Conservation (phyloP, 1,140 invertebrate species). For the Myzus persicae region DNA sequence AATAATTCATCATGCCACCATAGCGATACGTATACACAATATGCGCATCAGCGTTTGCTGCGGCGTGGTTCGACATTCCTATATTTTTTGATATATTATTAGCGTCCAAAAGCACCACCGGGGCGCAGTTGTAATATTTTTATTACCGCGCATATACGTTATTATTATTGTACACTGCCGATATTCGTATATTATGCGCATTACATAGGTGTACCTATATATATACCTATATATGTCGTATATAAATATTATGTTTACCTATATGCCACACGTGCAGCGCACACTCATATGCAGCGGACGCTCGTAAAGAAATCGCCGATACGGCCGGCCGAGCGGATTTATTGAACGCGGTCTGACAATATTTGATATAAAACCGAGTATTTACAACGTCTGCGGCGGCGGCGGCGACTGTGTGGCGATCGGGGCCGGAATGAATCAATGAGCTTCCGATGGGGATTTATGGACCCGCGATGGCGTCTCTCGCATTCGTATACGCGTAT, state of each 20-base stretch:
- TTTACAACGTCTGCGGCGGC: conserved; percentile 57
- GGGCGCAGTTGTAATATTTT: not conserved
- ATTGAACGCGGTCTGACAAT: conserved; percentile 43
- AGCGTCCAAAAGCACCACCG: not conserved
- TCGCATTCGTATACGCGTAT: not conserved
- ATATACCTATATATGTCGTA: no score
- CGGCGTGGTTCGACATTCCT: not conserved
- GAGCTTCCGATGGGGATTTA: conserved; percentile 56
- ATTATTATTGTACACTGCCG: not conserved
- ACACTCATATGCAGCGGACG: not conserved
- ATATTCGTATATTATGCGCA: not conserved
- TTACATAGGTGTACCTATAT: not conserved
- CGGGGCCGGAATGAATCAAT: conserved; percentile 50
- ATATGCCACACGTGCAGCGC: not conserved
- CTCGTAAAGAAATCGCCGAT: not conserved
- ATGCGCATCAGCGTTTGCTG: no score
- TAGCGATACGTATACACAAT: not conserved
- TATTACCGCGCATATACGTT: not conserved
- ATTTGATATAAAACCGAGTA: conserved; percentile 51
- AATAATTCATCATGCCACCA: not conserved
- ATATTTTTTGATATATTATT: not conserved
- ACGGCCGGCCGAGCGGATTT: not conserved
- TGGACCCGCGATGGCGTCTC: conserved; percentile 18
- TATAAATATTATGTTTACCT: no score
- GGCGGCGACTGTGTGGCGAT: no score